Evolutionary conservation across 2,797 vertebrate genomes (phyloP), one percentile per base, ranked within the genome.

Genomic region (Ptychadena robeensis): DNA sequence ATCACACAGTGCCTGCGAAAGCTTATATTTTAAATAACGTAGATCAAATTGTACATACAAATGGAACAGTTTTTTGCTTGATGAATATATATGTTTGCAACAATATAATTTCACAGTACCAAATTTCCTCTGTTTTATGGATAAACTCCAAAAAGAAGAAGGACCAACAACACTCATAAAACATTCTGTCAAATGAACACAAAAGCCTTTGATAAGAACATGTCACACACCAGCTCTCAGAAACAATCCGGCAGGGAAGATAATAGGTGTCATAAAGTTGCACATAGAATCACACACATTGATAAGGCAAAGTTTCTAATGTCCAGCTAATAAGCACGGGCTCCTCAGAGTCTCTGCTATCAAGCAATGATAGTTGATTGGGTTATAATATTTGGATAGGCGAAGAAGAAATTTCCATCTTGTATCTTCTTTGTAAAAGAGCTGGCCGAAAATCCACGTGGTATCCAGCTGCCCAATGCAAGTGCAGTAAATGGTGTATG

Each of bases 11-110:
- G 31, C 31, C 9, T 75, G 73, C 8, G 22, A 69, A 34, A 79
- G 48, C 15, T 79, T 79, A 79, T 37, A 18, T 78, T 73, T 80
- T 81, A 81, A 81, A 81, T 72, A 81, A 38, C 27, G 27, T 68
- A 27, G 10, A 68, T 69, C 57, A 70, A 82, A 40, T 53, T 72
- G 35, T 57, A 71, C 25, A 76, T 31, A 75, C 25, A 25, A 28
- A 8, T 18, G n/a, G 34, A 57, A 65, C 59, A 30, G 22, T 63
- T 27, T n/a, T 80, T 63, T 28, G 37, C 22, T 25, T 79, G 10
- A 18, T 28, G 48, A n/a, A n/a, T 31, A 68, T 34, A 12, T 31
- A 80, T 44, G 32, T 80, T 63, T 80, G 35, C 37, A 80, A 37
- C 25, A 80, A 72, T 70, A 79, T 28, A 57, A 69, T 18, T 28